Evolutionary conservation across 2,797 vertebrate species (phyloP).

Genomic region (Malurus leucopterus): DNA sequence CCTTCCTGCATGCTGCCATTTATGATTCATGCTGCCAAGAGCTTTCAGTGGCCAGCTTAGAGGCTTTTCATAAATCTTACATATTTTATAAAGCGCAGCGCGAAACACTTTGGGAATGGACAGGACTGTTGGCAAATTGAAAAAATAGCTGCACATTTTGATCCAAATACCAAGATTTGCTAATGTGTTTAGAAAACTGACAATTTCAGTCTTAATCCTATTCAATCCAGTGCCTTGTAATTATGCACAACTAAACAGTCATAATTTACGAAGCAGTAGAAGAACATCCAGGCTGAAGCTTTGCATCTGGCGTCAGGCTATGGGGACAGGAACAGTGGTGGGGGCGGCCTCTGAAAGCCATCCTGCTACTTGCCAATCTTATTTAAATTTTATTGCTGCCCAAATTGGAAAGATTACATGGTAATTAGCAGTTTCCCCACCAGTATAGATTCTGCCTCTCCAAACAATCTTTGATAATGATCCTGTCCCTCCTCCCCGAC

Average conservation of each 20-base stretch:
- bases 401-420: constrained; percentile 73
- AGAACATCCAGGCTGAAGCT: constrained; percentile 23
- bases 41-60: background rate
- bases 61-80: background rate
- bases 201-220: constrained; percentile 37
- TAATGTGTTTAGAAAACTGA: constrained; percentile 18
- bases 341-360: constrained; percentile 1
- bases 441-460: constrained; percentile 67
- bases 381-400: constrained; percentile 72
- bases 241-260: constrained; percentile 30
- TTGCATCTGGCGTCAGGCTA: background rate
- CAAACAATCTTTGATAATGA: constrained; percentile 74
- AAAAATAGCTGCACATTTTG: background rate
- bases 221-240: constrained; percentile 20
- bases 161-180: constrained; percentile 4
- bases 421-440: constrained; percentile 73
- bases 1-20: background rate
- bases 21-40: background rate
- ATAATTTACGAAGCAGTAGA: constrained; percentile 44
- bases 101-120: background rate
- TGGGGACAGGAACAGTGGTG: background rate
- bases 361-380: constrained; percentile 62
- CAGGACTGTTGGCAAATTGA: background rate
- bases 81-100: background rate
- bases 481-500: constrained; percentile 40